Percentiles rank a stretch among this genome's conserved stretches.
Evolutionary conservation across 2,888 invertebrate genomes (phyloP).

Genomic region (Acronicta aceris): DNA sequence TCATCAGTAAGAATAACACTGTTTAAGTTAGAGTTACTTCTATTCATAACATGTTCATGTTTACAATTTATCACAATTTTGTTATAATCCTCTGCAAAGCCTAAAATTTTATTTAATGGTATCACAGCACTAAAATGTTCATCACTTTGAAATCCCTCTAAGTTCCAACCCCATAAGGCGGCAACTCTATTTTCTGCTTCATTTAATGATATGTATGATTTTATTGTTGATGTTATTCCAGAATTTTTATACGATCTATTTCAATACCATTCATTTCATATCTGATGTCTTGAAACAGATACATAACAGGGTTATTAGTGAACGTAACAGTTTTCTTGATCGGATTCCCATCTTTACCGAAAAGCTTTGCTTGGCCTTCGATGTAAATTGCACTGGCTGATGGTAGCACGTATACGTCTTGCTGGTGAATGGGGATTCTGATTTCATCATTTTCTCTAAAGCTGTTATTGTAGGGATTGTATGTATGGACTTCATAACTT

Average conservation of each 20-base stretch:
- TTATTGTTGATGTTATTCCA: slow-evolving; percentile 18
- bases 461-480: slow-evolving; percentile 43
- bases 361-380: no score
- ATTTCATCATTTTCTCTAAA: slow-evolving; percentile 46
- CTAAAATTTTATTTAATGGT: slow-evolving; percentile 33
- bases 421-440: no score
- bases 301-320: no score
- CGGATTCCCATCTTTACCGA: no score
- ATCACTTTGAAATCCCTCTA: slow-evolving; percentile 49
- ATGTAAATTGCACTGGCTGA: no score
- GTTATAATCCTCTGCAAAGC: slow-evolving; percentile 61
- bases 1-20: slow-evolving; percentile 35
- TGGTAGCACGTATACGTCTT: no score
- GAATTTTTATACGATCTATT: no score
- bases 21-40: slow-evolving; percentile 61
- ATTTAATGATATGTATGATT: slow-evolving; percentile 44
- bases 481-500: slow-evolving; percentile 27
- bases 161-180: slow-evolving; percentile 44
- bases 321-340: no score
- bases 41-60: slow-evolving; percentile 69
- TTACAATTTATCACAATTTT: slow-evolving; percentile 70
- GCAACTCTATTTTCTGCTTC: slow-evolving; percentile 50
- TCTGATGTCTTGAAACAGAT: no score
- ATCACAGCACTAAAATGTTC: slow-evolving; percentile 49
- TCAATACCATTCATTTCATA: no score